Conservation (phyloP, 2,113 vertebrate genomes). For the Paracanthobrama guichenoti region DNA sequence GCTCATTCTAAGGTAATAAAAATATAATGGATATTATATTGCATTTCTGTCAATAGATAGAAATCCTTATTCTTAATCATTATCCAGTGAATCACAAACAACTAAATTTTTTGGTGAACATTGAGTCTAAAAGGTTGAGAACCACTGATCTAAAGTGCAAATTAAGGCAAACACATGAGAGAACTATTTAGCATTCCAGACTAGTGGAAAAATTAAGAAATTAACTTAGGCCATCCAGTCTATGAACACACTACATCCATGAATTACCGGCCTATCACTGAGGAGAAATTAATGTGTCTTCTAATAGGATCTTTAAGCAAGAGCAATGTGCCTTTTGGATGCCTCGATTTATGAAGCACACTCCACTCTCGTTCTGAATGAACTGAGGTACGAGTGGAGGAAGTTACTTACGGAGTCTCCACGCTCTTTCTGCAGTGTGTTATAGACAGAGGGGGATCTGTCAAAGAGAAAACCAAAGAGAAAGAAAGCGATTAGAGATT, state of each 20-base stretch:
- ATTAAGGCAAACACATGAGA: not conserved
- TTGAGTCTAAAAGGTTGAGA: not conserved
- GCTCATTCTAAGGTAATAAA: too few species aligned
- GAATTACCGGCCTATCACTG: constrained; percentile 2
- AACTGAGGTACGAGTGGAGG: not conserved
- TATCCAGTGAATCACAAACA: too few species aligned
- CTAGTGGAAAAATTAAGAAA: not conserved
- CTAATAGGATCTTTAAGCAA: constrained; percentile 22
- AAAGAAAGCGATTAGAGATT: constrained; percentile 6
- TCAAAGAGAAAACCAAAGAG: constrained; percentile 62
- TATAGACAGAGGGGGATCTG: constrained; percentile 96
- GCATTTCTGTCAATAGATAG: too few species aligned
- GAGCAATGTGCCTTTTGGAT: constrained; percentile 15
- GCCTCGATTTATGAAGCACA: constrained; percentile 13
- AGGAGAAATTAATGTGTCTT: constrained; percentile 8
- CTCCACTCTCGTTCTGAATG: not conserved
- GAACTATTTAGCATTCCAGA: not conserved
- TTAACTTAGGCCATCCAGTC: not conserved
- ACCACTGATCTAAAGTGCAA: not conserved
- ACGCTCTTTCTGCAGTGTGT: constrained; percentile 97
- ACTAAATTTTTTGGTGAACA: not conserved
- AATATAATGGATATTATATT: too few species aligned
- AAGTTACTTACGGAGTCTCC: constrained; percentile 94
- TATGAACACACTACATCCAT: constrained; percentile 7
- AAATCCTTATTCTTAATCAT: too few species aligned